These are phyloP conservation scores for Lepilemur septentrionalis DNA, from an alignment of 2,797 vertebrate species.

Conservation along the genomic window DNA sequence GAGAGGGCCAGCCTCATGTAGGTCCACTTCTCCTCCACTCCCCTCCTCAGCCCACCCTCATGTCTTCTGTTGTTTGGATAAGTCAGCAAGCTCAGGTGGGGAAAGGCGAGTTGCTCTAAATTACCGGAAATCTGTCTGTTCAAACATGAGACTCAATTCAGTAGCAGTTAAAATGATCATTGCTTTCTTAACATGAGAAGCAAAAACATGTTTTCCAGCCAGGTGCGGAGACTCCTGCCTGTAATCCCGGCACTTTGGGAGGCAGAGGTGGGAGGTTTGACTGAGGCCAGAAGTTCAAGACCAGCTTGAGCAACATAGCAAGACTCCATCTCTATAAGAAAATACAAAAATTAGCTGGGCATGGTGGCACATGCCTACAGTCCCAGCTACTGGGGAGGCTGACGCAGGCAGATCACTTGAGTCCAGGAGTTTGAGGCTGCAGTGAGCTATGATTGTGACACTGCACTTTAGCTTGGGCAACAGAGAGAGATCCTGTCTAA, in stretches of 20 bases:
- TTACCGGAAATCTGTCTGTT: not conserved
- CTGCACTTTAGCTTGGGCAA: too few species aligned
- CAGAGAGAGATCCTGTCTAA: too few species aligned
- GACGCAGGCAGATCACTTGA: not conserved
- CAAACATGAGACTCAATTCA: not conserved
- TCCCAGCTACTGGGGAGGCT: not conserved
- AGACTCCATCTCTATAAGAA: not conserved
- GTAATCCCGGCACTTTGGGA: not conserved
- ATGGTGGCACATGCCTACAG: not conserved
- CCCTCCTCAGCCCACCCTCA: rapidly evolving
- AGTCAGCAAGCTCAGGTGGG: not conserved
- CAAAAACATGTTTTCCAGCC: not conserved
- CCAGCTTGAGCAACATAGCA: not conserved
- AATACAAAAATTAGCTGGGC: not conserved
- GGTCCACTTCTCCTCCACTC: not conserved
- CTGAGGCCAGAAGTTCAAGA: not conserved
- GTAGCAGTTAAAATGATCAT: not conserved
- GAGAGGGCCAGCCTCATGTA: not conserved
- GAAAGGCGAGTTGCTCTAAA: conserved; percentile 6
- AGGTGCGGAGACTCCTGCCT: not conserved
- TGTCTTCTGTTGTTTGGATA: not conserved
- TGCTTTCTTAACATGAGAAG: not conserved
- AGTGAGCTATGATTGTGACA: not conserved
- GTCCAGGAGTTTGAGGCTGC: not conserved
- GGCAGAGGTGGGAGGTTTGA: not conserved